Percentiles rank a stretch among this genome's conserved stretches.
These are phyloP conservation scores for Hestina assimilis DNA, from an alignment of 1,140 invertebrate genomes.

Conservation along the genomic window DNA sequence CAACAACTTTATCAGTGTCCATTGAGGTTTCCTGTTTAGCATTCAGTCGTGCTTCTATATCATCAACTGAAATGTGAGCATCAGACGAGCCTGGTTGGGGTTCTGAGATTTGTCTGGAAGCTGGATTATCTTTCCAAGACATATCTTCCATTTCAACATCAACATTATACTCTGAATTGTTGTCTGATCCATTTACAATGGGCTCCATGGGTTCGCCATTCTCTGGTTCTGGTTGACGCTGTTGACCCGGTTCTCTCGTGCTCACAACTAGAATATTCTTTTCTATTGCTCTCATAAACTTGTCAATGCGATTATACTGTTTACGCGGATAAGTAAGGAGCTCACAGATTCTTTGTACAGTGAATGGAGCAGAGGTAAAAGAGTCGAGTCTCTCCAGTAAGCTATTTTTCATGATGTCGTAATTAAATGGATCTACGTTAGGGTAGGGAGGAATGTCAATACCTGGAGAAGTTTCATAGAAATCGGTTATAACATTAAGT, in stretches of 20 bases:
- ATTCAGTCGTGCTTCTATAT: constrained; percentile 54
- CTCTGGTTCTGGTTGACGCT: constrained; percentile 80
- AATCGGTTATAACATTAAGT: constrained; percentile 90
- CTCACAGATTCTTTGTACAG: constrained; percentile 97
- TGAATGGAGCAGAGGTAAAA: constrained; percentile 95
- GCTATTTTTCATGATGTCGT: constrained; percentile 91
- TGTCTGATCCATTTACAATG: constrained; percentile 79
- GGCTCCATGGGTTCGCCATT: constrained; percentile 83
- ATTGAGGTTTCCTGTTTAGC: constrained; percentile 48
- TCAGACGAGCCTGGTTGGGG: constrained; percentile 70
- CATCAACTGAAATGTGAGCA: constrained; percentile 60
- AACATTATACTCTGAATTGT: constrained; percentile 82
- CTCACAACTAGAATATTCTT: constrained; percentile 97
- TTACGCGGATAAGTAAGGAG: constrained; percentile 93
- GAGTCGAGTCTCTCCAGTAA: constrained; percentile 91
- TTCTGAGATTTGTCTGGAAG: constrained; percentile 43
- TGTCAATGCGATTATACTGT: constrained; percentile 97
- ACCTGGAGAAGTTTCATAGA: constrained; percentile 87
- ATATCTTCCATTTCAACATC: constrained; percentile 85
- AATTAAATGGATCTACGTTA: constrained; percentile 95
- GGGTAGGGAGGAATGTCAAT: constrained; percentile 88
- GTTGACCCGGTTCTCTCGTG: constrained; percentile 91
- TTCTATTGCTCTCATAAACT: constrained; percentile 96
- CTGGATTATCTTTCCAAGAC: constrained; percentile 77
- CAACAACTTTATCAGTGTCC: constrained; percentile 44